Percentiles rank a stretch among this genome's conserved stretches.
phyloP scores from a whole-genome alignment of 2,113 vertebrate species.

The Coturnix japonica region DNA sequence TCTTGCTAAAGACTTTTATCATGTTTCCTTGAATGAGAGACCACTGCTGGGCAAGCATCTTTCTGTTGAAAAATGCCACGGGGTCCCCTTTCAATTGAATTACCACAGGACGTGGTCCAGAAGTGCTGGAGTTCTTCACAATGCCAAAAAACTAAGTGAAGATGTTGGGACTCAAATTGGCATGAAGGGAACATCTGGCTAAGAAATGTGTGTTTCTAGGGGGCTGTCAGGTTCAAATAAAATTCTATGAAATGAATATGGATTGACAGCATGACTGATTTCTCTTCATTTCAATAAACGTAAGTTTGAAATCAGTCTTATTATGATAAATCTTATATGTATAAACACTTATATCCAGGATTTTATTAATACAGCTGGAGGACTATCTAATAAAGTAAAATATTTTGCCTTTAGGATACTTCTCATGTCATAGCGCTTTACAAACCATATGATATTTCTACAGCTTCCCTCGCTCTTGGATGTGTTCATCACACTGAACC shows the following conservation, averaged over 20 bases:
- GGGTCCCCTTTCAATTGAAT: not conserved
- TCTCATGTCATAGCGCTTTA: slow-evolving; percentile 2
- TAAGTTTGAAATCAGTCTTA: slow-evolving; percentile 19
- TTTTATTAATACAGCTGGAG: slow-evolving; percentile 52
- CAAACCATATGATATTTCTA: not conserved
- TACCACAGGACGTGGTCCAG: not conserved
- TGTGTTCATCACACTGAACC: accelerated
- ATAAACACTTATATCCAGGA: slow-evolving; percentile 24
- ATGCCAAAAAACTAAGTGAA: not conserved
- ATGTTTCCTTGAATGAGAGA: not conserved
- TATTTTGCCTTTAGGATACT: slow-evolving; percentile 23
- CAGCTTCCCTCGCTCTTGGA: not conserved
- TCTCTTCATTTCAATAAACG: slow-evolving; percentile 37
- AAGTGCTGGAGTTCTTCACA: not conserved
- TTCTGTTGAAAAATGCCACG: not conserved
- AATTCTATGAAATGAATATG: not conserved
- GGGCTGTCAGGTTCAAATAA: not conserved
- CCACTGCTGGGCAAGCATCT: not conserved
- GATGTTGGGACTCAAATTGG: not conserved
- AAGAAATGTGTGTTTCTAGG: slow-evolving; percentile 3
- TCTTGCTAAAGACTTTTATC: not conserved
- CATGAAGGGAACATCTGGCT: not conserved
- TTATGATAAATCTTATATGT: slow-evolving; percentile 22
- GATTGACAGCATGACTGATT: slow-evolving; percentile 43
- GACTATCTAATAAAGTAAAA: slow-evolving; percentile 12